Conservation (phyloP, 1,140 invertebrate genomes). For the Drosophila watanabei region DNA sequence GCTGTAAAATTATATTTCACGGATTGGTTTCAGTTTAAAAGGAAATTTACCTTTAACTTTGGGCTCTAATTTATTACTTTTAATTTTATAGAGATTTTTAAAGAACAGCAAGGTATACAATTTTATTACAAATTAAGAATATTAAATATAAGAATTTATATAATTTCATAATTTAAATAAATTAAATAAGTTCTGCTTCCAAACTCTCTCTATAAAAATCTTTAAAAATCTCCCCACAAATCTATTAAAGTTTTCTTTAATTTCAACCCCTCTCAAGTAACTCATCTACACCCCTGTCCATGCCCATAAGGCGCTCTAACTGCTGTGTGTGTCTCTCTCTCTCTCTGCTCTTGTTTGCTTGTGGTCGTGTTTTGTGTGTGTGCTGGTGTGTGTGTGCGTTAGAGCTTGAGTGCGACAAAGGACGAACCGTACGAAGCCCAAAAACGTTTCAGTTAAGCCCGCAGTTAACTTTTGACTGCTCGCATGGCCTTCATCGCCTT, state of each 20-base stretch:
- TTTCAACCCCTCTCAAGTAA: not conserved
- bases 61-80: too few species aligned
- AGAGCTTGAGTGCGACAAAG: slow-evolving; percentile 26
- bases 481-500: slow-evolving; percentile 36
- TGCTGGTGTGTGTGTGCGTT: slow-evolving; percentile 18
- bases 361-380: slow-evolving; percentile 14
- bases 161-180: not conserved
- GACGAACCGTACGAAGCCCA: slow-evolving; percentile 22
- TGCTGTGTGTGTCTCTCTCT: slow-evolving; percentile 7
- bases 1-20: not conserved
- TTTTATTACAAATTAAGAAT: too few species aligned
- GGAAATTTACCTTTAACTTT: too few species aligned
- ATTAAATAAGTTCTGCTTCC: not conserved
- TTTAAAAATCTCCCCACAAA: not conserved
- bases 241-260: not conserved
- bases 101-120: too few species aligned
- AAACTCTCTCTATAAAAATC: not conserved
- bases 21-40: too few species aligned
- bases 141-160: too few species aligned
- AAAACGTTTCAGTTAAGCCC: slow-evolving; percentile 51
- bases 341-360: slow-evolving; percentile 4
- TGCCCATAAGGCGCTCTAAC: not conserved
- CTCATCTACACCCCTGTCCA: slow-evolving; percentile 3
- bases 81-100: too few species aligned
- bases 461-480: slow-evolving; percentile 71